Conservation (phyloP, 2,888 invertebrate genomes). For the Stenchaetothrips biformis region DNA sequence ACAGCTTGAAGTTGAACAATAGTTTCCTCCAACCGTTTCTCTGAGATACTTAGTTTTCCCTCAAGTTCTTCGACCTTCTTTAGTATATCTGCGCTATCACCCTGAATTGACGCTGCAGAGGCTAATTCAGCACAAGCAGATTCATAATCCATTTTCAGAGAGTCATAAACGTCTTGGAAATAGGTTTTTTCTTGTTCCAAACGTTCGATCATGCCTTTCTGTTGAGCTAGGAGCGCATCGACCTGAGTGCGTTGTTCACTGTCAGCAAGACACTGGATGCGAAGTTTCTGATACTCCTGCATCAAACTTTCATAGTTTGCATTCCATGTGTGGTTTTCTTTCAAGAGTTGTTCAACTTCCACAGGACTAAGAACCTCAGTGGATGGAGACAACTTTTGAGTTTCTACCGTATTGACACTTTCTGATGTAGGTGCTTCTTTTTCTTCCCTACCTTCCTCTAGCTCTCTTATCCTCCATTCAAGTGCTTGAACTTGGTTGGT, state of each 20-base stretch:
- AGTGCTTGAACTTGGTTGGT: conserved; percentile 59
- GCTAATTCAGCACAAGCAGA: neutral
- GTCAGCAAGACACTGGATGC: neutral
- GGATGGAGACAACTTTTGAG: neutral
- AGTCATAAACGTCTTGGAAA: conserved; percentile 29
- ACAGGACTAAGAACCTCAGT: neutral
- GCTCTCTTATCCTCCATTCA: conserved; percentile 40
- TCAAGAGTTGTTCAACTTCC: neutral
- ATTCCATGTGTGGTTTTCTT: conserved; percentile 11
- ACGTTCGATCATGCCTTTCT: conserved; percentile 9
- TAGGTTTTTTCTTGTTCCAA: conserved; percentile 6
- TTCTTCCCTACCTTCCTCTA: conserved; percentile 42
- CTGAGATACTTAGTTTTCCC: conserved; percentile 36
- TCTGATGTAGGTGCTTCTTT: conserved; percentile 36
- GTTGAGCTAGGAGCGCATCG: neutral
- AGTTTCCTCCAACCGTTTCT: conserved; percentile 42
- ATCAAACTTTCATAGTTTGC: conserved; percentile 5
- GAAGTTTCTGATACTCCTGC: neutral
- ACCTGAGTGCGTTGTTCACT: conserved; percentile 7
- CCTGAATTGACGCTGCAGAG: neutral
- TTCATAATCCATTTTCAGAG: conserved; percentile 27
- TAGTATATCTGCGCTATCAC: conserved; percentile 30
- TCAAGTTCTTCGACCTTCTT: conserved; percentile 28
- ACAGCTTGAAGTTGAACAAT: neutral
- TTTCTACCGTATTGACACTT: too few relatives aligned